Evolutionary conservation across 2,113 vertebrate species (phyloP).

Genomic region (Amblyopsis rosae): DNA sequence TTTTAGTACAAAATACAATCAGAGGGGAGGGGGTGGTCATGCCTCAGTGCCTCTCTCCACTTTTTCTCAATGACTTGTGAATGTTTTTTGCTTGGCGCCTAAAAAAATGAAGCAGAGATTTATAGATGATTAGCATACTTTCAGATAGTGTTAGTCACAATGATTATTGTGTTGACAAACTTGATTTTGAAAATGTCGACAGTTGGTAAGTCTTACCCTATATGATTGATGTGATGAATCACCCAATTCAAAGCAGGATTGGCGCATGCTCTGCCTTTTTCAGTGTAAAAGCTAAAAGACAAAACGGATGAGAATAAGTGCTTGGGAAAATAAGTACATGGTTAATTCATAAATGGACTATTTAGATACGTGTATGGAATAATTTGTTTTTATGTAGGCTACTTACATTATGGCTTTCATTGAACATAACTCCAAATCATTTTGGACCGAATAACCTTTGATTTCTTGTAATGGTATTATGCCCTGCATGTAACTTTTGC

Average conservation of each 20-base stretch:
- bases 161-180: background rate
- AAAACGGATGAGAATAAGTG: background rate
- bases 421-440: constrained; percentile 25
- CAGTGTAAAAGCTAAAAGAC: constrained; percentile 63
- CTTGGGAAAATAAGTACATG: background rate
- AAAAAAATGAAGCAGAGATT: background rate
- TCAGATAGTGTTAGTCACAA: background rate
- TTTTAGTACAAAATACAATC: background rate
- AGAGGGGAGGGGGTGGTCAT: background rate
- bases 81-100: constrained; percentile 33
- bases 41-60: background rate
- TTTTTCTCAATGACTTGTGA: constrained; percentile 22
- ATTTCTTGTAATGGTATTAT: constrained; percentile 3
- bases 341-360: background rate
- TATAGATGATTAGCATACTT: background rate
- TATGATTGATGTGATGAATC: constrained; percentile 37
- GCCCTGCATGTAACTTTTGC: constrained; percentile 36
- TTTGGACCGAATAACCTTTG: constrained; percentile 64
- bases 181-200: background rate
- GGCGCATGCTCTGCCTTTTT: constrained; percentile 36
- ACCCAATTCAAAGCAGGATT: constrained; percentile 65
- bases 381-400: background rate
- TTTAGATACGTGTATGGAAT: background rate
- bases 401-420: constrained; percentile 69
- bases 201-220: constrained; percentile 50